Evolutionary conservation across 2,797 vertebrate species (phyloP).

Genomic region (Echiichthys vipera): DNA sequence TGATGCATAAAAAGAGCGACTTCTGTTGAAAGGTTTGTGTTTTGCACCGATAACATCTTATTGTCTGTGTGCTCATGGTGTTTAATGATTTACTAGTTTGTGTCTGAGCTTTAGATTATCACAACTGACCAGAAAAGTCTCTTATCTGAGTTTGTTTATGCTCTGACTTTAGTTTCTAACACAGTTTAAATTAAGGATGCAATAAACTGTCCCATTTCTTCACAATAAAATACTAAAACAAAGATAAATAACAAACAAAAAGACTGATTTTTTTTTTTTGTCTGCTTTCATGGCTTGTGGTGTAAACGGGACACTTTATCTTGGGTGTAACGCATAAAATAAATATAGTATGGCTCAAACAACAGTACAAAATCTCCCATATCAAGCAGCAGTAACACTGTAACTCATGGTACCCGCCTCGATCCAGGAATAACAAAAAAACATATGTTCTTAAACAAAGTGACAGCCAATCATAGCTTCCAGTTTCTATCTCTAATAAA

Average conservation of each 20-base stretch:
- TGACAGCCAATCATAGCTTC: not conserved
- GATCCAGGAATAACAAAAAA: conserved; percentile 1
- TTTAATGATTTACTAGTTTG: not conserved
- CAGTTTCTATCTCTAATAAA: conserved; percentile 40
- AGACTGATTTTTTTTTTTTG: not conserved
- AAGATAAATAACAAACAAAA: conserved; percentile 7
- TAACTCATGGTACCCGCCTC: conserved; percentile 22
- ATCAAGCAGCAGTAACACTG: conserved; percentile 47
- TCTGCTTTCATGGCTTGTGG: conserved; percentile 41
- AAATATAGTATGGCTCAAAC: conserved; percentile 69
- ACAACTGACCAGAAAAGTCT: not conserved
- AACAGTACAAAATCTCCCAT: conserved; percentile 54
- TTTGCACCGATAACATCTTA: not conserved
- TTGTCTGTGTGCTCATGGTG: conserved; percentile 4
- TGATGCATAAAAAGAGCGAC: not conserved
- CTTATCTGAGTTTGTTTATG: not conserved
- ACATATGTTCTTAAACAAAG: not conserved
- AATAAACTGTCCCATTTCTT: not conserved
- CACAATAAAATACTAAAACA: conserved; percentile 18
- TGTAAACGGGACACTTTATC: conserved; percentile 21
- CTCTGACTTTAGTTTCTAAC: not conserved
- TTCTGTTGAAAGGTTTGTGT: not conserved
- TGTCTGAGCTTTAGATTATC: not conserved
- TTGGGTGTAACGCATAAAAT: conserved; percentile 55
- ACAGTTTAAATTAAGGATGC: not conserved